Evolutionary conservation across 2,888 invertebrate species (phyloP), one percentile per base, ranked within the genome.

Genomic region (Drosophila percnosoma): DNA sequence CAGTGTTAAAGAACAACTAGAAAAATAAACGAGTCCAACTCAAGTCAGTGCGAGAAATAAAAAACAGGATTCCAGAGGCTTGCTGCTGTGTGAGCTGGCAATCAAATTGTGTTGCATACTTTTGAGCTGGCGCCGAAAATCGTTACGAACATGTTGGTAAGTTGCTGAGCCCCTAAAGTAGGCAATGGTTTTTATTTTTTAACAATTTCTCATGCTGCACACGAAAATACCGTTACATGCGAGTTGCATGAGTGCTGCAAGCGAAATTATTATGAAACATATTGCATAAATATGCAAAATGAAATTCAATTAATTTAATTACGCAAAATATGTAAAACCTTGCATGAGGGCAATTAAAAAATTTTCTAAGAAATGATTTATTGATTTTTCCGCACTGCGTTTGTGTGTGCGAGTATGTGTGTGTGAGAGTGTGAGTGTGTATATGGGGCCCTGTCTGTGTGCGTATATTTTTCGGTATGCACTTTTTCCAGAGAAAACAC

Each of bases 401-500:
- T 74, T 68, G 68, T 67, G 49, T 69, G 55, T 31, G 74, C 48
- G 54, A 52, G 61, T 29, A 52, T 80, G 76, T 29, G 62, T 80
- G 76, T 72, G 73, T 66, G 61, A 61, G 75, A 54, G 69, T 70
- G 38, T 59, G 31, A 59, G 58, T 33, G 64, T 60, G 69, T 59
- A 45, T 51, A 61, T 78, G 63, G 62, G 60, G 27, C 64, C 60
- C 71, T 78, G 75, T 68, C 74, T 74, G 83, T 82, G 83, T 75
- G 86, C 72, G 82, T 83, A 77, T 78, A 85, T 71, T 89, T 87
- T 89, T 87, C 89, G 80, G 89, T 87, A 87, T 87, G 87, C 87
- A 87, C 87, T 87, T 87, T 87, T 87, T 84, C 87, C 82, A 89
- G 86, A 82, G 88, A 86, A 24, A 83, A 86, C 82, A 88, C 74